Evolutionary conservation across 2,888 invertebrate genomes (phyloP).

Genomic region (Amiota minor): DNA sequence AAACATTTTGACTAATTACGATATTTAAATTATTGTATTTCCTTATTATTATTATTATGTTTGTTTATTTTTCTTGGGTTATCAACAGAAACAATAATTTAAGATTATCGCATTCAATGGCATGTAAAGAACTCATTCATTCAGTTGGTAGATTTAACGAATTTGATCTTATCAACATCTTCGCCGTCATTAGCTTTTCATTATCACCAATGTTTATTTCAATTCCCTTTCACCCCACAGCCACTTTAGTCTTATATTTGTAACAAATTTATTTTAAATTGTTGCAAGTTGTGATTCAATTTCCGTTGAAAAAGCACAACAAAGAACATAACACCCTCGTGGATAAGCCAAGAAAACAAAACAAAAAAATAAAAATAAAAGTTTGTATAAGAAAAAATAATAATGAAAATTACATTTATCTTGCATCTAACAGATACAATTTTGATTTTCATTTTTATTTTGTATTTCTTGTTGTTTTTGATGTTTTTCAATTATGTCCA

Average conservation of each 20-base stretch:
- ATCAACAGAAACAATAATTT: too few species aligned
- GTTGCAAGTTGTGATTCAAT: not conserved
- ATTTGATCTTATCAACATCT: too few species aligned
- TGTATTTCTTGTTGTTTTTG: slow-evolving; percentile 51
- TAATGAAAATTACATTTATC: slow-evolving; percentile 47
- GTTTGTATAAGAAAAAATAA: not conserved
- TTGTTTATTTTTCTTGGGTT: too few species aligned
- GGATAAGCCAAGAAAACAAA: not conserved
- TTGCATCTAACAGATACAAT: slow-evolving; percentile 50
- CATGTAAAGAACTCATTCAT: too few species aligned
- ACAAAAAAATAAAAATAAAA: not conserved
- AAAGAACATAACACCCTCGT: not conserved
- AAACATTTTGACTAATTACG: too few species aligned
- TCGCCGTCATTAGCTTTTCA: not conserved
- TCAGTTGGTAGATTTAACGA: too few species aligned
- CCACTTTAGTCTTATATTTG: not conserved
- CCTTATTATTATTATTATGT: too few species aligned
- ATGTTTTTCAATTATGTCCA: slow-evolving; percentile 61
- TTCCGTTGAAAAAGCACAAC: not conserved
- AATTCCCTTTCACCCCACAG: not conserved
- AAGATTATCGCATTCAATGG: too few species aligned
- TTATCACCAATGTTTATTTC: not conserved
- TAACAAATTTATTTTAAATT: slow-evolving; percentile 3
- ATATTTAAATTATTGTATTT: too few species aligned
- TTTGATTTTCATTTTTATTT: slow-evolving; percentile 56